These are phyloP conservation scores for Acipenser ruthenus DNA, from an alignment of 2,797 vertebrate genomes.

Conservation along the genomic window DNA sequence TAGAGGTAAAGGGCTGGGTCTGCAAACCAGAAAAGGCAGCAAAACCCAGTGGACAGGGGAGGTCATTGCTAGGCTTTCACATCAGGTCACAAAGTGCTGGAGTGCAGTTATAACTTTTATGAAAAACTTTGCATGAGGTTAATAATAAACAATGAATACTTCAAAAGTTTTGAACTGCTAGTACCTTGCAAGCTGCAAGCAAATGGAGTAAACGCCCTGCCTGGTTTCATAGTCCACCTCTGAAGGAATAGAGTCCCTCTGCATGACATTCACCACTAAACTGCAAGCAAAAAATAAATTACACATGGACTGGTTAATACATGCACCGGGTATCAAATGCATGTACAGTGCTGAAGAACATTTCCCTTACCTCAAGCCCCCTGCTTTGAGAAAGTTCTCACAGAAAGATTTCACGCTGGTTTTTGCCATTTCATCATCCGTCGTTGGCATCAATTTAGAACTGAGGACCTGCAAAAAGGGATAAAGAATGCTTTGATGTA, in stretches of 20 bases:
- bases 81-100: too few relatives aligned
- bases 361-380: conserved; percentile 80
- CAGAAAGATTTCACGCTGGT: conserved; percentile 97
- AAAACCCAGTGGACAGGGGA: background rate
- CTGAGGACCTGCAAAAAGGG: conserved; percentile 76
- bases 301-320: conserved; percentile 17
- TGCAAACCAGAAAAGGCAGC: background rate
- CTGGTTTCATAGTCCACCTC: conserved; percentile 98
- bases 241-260: conserved; percentile 95
- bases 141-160: too few relatives aligned
- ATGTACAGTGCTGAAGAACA: background rate
- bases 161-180: too few relatives aligned
- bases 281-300: conserved; percentile 49
- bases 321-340: conserved; percentile 2
- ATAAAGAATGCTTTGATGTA: background rate
- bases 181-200: conserved; percentile 91
- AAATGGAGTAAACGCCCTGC: conserved; percentile 97
- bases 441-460: conserved; percentile 97
- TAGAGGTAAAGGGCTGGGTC: background rate
- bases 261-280: conserved; percentile 98
- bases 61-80: too few relatives aligned
- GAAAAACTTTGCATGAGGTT: too few relatives aligned
- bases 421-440: conserved; percentile 98
- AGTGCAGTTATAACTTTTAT: too few relatives aligned
- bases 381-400: conserved; percentile 96